These are phyloP conservation scores for Teleogryllus oceanicus DNA, from an alignment of 2,888 invertebrate genomes.

Conservation along the genomic window DNA sequence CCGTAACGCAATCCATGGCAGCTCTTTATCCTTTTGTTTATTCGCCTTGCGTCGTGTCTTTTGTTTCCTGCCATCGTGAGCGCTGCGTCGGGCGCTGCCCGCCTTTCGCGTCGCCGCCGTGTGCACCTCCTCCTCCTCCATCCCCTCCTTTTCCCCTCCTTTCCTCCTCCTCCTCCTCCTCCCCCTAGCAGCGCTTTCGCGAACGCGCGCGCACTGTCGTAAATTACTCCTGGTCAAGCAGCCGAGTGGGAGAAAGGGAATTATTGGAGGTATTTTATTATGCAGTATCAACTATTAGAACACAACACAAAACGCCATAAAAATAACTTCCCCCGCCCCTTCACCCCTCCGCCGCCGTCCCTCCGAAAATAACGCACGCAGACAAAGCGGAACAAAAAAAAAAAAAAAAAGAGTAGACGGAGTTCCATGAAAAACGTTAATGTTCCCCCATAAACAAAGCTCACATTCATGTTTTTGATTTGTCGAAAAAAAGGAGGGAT, in stretches of 20 bases:
- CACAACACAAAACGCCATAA: conserved; percentile 6
- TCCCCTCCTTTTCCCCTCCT: not conserved
- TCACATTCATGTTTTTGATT: conserved; percentile 36
- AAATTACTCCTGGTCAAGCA: not conserved
- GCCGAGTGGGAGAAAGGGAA: not conserved
- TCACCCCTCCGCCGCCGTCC: not conserved
- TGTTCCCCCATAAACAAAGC: conserved; percentile 35
- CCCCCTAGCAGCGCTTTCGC: not conserved
- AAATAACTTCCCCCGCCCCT: not conserved
- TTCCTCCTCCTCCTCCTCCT: not conserved
- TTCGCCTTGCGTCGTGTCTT: too few species aligned
- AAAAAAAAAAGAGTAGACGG: conserved; percentile 30
- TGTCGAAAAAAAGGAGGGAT: conserved; percentile 34
- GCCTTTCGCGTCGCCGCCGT: too few species aligned
- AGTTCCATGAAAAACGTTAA: conserved; percentile 30
- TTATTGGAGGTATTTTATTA: conserved; percentile 18
- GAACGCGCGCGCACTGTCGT: not conserved
- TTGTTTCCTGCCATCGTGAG: too few species aligned
- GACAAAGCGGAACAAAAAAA: conserved; percentile 25
- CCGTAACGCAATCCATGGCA: too few species aligned
- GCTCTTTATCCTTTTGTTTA: too few species aligned
- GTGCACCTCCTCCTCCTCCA: not conserved
- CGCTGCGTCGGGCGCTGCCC: too few species aligned
- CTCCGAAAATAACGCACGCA: not conserved
- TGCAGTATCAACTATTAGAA: conserved; percentile 9